Evolutionary conservation across 2,113 vertebrate species (phyloP), one percentile per base, ranked within the genome.

Genomic region (Corythoichthys haematopterus): DNA sequence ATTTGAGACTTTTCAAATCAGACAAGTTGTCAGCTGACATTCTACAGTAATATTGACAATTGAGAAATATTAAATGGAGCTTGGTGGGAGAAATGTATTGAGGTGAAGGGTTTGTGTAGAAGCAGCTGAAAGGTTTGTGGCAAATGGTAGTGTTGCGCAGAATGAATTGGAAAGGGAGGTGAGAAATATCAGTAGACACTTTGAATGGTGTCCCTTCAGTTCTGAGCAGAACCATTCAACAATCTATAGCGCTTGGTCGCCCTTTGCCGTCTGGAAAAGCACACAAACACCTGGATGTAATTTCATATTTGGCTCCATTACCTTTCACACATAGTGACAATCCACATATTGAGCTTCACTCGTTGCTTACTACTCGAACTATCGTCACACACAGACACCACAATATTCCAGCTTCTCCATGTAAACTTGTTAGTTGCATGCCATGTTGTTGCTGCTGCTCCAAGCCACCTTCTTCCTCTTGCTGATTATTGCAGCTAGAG

Each of bases 401-500:
- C 78, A 88, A 71, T 80, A 68, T 87, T 89, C 82, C 88, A 86
- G 78, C 80, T 81, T 81, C 89, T 83, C 85, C 87, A 87, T 89
- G 64, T 90, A 85, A 87, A 87, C 85, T 89, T 62, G 89, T 90
- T 86, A 91, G 88, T 88, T 91, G 86, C 87, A 91, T 92, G 91
- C 89, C 79, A 90, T 87, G 86, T 89, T 91, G 82, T 90, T 91
- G 88, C 90, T 91, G 91, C 90, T 90, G 88, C 90, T 91, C 89
- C 90, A 92, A 43, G 91, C 90, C 91, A 91, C 90, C 80, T 92
- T 92, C 88, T 92, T 90, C 91, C 90, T 92, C 91, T 92, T 89
- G 87, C 89, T 91, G 90, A 91, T 91, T 91, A 92, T 91, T 91
- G 87, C 91, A 92, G 91, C 91, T 92, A 90, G 88, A 91, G 89